Conservation (phyloP, 2,797 vertebrate genomes). For the Botia almorhae region DNA sequence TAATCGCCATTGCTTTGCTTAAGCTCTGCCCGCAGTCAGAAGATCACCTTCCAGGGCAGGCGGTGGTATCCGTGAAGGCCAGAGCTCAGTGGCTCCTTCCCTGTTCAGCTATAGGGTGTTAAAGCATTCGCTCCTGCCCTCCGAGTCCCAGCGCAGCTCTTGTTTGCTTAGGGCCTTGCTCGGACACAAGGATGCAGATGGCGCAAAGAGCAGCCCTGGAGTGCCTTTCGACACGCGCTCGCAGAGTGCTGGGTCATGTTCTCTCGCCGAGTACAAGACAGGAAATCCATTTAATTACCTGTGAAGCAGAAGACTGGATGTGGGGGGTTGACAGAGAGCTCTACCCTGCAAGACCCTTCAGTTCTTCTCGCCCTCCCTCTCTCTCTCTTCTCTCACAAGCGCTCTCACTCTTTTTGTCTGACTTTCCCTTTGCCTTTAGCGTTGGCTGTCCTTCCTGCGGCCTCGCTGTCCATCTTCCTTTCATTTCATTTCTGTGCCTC, state of each 20-base stretch:
- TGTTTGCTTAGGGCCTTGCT: slow-evolving; percentile 80
- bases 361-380: slow-evolving; percentile 35
- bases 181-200: slow-evolving; percentile 80
- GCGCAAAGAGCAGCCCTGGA: slow-evolving; percentile 84
- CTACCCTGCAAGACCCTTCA: slow-evolving; percentile 60
- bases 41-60: background rate
- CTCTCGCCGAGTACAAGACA: slow-evolving; percentile 96
- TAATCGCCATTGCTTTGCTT: background rate
- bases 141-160: slow-evolving; percentile 70
- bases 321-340: slow-evolving; percentile 86
- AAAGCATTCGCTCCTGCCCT: slow-evolving; percentile 64
- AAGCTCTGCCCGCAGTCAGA: background rate
- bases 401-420: slow-evolving; percentile 33
- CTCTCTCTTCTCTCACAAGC: slow-evolving; percentile 8
- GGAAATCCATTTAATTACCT: slow-evolving; percentile 99
- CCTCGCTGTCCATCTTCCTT: slow-evolving; percentile 44
- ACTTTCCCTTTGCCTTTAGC: slow-evolving; percentile 45
- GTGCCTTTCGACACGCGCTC: slow-evolving; percentile 86
- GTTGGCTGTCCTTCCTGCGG: slow-evolving; percentile 44
- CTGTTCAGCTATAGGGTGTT: slow-evolving; percentile 69
- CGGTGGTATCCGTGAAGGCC: slow-evolving; percentile 9
- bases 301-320: slow-evolving; percentile 94
- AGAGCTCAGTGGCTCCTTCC: slow-evolving; percentile 31
- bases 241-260: slow-evolving; percentile 94
- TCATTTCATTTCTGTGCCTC: slow-evolving; percentile 42